These are phyloP conservation scores for Psittacula echo DNA, from an alignment of 2,797 vertebrate genomes.

Conservation along the genomic window DNA sequence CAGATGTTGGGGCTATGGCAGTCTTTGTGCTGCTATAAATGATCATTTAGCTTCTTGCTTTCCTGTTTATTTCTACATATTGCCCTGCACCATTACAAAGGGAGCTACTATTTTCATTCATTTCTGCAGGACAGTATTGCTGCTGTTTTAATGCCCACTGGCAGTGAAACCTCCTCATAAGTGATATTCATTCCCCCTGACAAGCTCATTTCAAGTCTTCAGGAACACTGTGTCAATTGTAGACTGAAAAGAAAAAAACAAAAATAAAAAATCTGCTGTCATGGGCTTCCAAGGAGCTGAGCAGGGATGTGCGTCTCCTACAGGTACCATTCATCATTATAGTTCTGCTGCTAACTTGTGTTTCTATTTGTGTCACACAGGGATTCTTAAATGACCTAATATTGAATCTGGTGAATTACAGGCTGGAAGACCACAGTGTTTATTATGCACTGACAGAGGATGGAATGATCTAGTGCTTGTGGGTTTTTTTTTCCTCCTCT, in stretches of 20 bases:
- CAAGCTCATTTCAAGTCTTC: not conserved
- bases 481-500: not conserved
- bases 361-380: conserved; percentile 19
- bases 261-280: not conserved
- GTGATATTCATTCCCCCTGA: not conserved
- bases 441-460: conserved; percentile 15
- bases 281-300: not conserved
- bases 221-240: not conserved
- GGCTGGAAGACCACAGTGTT: conserved; percentile 12
- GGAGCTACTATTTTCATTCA: not conserved
- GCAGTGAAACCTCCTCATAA: not conserved
- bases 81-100: not conserved
- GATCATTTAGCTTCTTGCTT: not conserved
- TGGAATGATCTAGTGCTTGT: not conserved
- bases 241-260: not conserved
- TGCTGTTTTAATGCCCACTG: not conserved
- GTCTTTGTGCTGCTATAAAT: not conserved
- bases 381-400: conserved; percentile 59
- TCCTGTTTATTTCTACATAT: not conserved
- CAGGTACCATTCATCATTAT: conserved; percentile 31
- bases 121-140: not conserved
- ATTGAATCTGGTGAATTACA: conserved; percentile 17
- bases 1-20: not conserved
- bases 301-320: not conserved
- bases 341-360: not conserved